Base-by-base conservation (phyloP, 2,797 vertebrate species). In the Toxotes lorentzi region DNA sequence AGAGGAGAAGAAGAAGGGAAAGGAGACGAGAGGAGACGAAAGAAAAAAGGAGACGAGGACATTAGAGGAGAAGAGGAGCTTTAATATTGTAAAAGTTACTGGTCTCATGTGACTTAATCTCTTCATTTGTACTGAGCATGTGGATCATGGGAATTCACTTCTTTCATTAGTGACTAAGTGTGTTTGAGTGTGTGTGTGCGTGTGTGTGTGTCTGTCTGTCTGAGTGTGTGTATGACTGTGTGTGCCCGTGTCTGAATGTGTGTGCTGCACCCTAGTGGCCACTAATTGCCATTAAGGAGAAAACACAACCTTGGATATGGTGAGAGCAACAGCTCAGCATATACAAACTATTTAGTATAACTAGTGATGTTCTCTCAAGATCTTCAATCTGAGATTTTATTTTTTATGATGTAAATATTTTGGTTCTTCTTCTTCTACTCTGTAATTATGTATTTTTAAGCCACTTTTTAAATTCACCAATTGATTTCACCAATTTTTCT, bases 61-160 rank as follows among this genome's bases (percentile, higher is more conserved):
- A 47, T 14, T 27, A 35, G 6, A 66, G 19, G 32, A 21, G 19
- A 40, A 74, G 62, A 50, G 56, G 6, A 62, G 69, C 65, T 74
- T 54, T 67, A 71, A 88, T 60, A 27, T 24, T 51, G 23, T 79
- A 64, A 79, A 79, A 51, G 64, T 78, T 69, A 82, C 87, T 81
- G 68, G 81, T 82, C 84, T 88, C 88, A 89, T 88, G 81, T 87
- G 84, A 89, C n/a, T 66, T 56, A 23, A 74, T 83, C 70, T 76
- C 19, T 89, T 85, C 7, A 84, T 89, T 87, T 89, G 59, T n/a
- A 23, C 62, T 53, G 73, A 83, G 23, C 54, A 86, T 59, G 75
- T 61, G 79, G 34, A 86, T 90, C 88, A 90, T 63, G 86, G 72
- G 91, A 86, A 82, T 85, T 73, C 87, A 88, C 70, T 90, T 88